A percentile compares a stretch with the other conserved stretches of the same genome.
These are phyloP conservation scores for Cyrtodaria siliqua DNA, from an alignment of 2,888 invertebrate species.

Conservation along the genomic window DNA sequence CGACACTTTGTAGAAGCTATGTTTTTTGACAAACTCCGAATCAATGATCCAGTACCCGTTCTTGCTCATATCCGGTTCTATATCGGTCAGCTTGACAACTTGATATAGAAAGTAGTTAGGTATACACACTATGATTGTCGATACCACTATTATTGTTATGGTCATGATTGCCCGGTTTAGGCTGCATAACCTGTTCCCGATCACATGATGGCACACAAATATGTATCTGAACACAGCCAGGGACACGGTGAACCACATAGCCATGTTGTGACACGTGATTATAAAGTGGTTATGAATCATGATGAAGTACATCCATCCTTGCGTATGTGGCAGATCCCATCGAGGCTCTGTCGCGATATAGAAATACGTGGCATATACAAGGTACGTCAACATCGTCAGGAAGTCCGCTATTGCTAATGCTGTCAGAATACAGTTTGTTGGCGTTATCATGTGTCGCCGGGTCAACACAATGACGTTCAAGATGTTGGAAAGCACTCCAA, in stretches of 20 bases:
- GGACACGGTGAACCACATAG: constrained; percentile 96
- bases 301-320: constrained; percentile 84
- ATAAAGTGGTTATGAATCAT: constrained; percentile 82
- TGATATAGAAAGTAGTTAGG: constrained; percentile 83
- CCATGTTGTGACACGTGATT: constrained; percentile 91
- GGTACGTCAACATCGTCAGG: constrained; percentile 95
- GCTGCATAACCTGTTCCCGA: constrained; percentile 82
- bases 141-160: constrained; percentile 76
- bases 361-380: constrained; percentile 87
- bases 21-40: constrained; percentile 68
- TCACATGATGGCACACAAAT: constrained; percentile 85
- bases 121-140: constrained; percentile 81
- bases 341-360: constrained; percentile 75
- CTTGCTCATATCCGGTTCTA: not conserved
- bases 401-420: constrained; percentile 95
- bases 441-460: constrained; percentile 95
- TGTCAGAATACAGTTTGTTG: constrained; percentile 96
- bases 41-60: constrained; percentile 78
- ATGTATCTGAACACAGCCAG: constrained; percentile 96
- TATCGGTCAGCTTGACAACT: constrained; percentile 56
- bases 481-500: constrained; percentile 96
- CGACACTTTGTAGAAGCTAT: constrained; percentile 85
- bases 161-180: constrained; percentile 81
- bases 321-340: constrained; percentile 68
- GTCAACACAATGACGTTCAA: constrained; percentile 95